phyloP scores from a whole-genome alignment of 2,797 vertebrate species.

The Emydoidea blandingii region DNA sequence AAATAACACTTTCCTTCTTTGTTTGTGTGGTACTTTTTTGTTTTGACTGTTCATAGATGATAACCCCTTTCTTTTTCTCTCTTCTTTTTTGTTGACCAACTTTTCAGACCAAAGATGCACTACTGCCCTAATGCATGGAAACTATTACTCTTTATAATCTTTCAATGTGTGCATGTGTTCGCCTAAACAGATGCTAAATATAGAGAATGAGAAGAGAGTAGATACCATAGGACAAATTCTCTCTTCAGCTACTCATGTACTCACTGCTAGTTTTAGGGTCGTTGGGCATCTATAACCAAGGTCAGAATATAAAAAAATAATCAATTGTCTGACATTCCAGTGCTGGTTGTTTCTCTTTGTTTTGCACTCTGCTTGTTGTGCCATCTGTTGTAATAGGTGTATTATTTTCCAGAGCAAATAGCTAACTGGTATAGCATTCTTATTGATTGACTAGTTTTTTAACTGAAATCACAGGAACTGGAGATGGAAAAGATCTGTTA shows the following conservation, averaged over 20 bases:
- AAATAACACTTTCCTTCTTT: conserved; percentile 64
- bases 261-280: background rate
- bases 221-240: background rate
- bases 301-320: background rate
- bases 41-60: conserved; percentile 26
- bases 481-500: background rate
- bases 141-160: background rate
- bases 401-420: background rate
- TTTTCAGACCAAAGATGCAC: conserved; percentile 19
- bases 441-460: background rate
- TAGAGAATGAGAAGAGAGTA: background rate
- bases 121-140: conserved; percentile 57
- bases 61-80: conserved; percentile 27
- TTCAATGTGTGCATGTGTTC: background rate
- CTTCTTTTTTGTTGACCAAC: background rate
- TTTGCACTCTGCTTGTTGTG: background rate
- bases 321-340: background rate
- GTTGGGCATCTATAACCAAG: background rate
- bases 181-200: background rate
- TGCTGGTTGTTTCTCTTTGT: background rate
- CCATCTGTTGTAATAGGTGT: background rate
- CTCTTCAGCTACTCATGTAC: background rate
- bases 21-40: conserved; percentile 39
- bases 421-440: background rate
- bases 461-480: background rate